Conservation (phyloP, 2,888 invertebrate species). For the Endotricha flammealis region DNA sequence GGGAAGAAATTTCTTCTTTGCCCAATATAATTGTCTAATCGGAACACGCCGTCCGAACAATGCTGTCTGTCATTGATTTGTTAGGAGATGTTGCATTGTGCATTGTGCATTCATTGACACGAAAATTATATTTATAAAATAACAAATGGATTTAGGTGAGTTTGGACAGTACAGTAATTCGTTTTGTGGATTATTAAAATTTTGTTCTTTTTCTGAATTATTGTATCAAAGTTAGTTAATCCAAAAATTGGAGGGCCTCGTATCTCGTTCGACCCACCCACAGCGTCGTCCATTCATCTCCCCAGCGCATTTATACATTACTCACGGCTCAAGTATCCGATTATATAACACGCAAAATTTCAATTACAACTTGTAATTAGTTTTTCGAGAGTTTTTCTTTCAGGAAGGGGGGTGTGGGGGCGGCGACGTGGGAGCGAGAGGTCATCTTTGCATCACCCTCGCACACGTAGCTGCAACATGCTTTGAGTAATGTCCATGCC, state of each 20-base stretch:
- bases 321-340: conserved; percentile 79
- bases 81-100: too few species aligned
- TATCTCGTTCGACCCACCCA: conserved; percentile 54
- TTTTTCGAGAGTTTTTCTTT: conserved; percentile 80
- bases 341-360: conserved; percentile 80
- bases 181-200: not conserved
- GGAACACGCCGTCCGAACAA: too few species aligned
- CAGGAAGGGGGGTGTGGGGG: conserved; percentile 67
- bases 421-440: conserved; percentile 44
- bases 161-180: too few species aligned
- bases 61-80: too few species aligned
- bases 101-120: too few species aligned
- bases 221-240: conserved; percentile 59
- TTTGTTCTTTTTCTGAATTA: conserved; percentile 33
- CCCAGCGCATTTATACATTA: conserved; percentile 76
- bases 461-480: conserved; percentile 48
- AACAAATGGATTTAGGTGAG: too few species aligned
- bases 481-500: conserved; percentile 72
- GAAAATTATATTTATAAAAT: too few species aligned
- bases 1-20: conserved; percentile 43
- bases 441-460: conserved; percentile 32
- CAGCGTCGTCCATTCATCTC: conserved; percentile 65
- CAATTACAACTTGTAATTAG: conserved; percentile 80
- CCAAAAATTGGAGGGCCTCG: conserved; percentile 53
- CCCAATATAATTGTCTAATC: too few species aligned